Percentiles rank a stretch among this genome's conserved stretches.
Evolutionary conservation across 1,140 invertebrate genomes (phyloP).

Genomic region (Drosophila sturtevanti): DNA sequence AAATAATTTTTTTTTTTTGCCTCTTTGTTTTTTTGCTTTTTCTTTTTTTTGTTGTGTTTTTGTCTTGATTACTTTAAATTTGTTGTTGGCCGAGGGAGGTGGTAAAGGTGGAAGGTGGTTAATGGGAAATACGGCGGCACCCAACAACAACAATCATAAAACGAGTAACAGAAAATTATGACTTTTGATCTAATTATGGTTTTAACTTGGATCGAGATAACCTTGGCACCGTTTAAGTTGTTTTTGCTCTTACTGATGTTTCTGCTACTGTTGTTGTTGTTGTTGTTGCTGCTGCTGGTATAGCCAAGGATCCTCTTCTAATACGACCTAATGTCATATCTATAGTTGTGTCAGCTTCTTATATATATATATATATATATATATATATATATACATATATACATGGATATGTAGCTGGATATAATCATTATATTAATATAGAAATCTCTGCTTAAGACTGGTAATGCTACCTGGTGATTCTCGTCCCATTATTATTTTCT

Average conservation of each 20-base stretch:
- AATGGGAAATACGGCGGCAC: not conserved
- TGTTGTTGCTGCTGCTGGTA: not conserved
- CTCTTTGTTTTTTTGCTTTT: conserved; percentile 29
- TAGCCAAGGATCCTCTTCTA: conserved; percentile 6
- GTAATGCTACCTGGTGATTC: no score
- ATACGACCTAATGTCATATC: not conserved
- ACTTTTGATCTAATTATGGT: conserved; percentile 77
- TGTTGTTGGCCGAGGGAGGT: conserved; percentile 36
- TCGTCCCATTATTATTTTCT: no score
- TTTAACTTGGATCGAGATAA: conserved; percentile 61
- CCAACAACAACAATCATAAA: conserved; percentile 40
- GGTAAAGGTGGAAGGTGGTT: conserved; percentile 23
- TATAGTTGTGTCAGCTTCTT: conserved; percentile 13
- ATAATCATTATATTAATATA: no score
- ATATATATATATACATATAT: no score
- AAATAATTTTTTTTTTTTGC: conserved; percentile 52
- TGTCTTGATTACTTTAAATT: conserved; percentile 15
- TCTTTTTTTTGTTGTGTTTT: conserved; percentile 39
- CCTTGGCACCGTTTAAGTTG: conserved; percentile 65
- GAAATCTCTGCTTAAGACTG: no score
- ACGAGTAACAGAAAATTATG: conserved; percentile 70
- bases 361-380: no score
- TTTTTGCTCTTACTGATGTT: conserved; percentile 12
- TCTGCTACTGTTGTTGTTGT: conserved; percentile 11
- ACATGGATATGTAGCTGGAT: no score